Evolutionary conservation across 2,113 vertebrate species (phyloP), one percentile per base, ranked within the genome.

Genomic region (Otocyon megalotis): DNA sequence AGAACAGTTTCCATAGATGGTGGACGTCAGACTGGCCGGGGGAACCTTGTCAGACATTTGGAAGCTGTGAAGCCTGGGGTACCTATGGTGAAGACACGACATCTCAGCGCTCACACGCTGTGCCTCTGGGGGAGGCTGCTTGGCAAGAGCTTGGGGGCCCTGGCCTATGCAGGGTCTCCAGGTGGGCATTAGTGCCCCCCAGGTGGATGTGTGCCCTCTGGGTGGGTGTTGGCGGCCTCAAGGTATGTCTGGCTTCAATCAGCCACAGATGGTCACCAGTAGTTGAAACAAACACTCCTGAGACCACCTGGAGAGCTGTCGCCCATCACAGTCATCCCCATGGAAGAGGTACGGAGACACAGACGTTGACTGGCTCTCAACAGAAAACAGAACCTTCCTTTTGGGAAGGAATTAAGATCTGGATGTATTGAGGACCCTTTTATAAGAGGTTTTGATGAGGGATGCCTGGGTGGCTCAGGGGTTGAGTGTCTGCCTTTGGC

Each of bases 61-160:
- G 63, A 13, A 43, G 37, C 2, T 0, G 17, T 2, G 3, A 48
- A 26, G 30, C 9, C 67, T 1, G 6, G 58, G 56, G 1, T 22
- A 13, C 15, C 3, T 3, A 9, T 0, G 30, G 8, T 0, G 1
- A n/a, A 14, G 32, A 37, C 0, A 2, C 4, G 1, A 11, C 0
- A 0, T n/a, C 35, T 14, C 67, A 0, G 4, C 1, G 58, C 28
- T 58, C 77, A 8, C 1, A 5, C n/a, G 16, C 3, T 0, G 0
- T 2, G 28, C 5, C 3, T 6, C 28, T 0, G 9, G 35, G 37
- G 26, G 35, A 12, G 11, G 28, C 3, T 8, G 22, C 17, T 1
- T 1, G 12, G 24, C 22, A 2, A 13, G 24, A 26, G 58, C 58
- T 26, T 3, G 2, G 48, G 65, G 14, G 22, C 17, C 8, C 24